Conservation (phyloP, 1,140 invertebrate genomes). For the Pantala flavescens region DNA sequence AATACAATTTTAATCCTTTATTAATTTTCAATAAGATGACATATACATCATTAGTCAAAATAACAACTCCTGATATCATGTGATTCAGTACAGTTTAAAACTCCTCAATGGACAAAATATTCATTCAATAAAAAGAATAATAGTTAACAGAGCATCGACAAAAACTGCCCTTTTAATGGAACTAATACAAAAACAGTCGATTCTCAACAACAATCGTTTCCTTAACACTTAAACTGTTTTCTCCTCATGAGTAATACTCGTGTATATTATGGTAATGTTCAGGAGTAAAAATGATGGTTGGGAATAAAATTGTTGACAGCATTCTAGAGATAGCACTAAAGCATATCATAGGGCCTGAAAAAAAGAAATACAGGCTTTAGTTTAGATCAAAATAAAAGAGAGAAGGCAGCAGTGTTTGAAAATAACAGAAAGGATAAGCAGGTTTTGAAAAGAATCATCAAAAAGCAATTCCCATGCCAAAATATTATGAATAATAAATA, state of each 20-base stretch:
- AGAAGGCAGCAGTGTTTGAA: background rate
- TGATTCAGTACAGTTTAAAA: background rate
- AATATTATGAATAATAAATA: background rate
- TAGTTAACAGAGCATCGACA: background rate
- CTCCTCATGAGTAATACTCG: background rate
- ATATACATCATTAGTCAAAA: background rate
- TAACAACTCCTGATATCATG: background rate
- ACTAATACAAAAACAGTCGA: background rate
- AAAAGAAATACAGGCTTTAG: constrained; percentile 12
- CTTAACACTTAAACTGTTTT: background rate
- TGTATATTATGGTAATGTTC: background rate
- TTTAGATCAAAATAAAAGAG: constrained; percentile 2
- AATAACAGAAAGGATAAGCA: constrained; percentile 11
- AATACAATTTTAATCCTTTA: constrained; percentile 5
- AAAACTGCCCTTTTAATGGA: background rate
- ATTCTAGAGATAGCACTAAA: constrained; percentile 2
- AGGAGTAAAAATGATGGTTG: constrained; percentile 2
- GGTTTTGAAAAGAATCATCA: constrained; percentile 8
- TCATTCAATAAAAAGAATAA: background rate
- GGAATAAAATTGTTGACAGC: constrained; percentile 9
- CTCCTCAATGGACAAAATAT: background rate
- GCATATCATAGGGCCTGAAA: constrained; percentile 11
- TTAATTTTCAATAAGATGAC: constrained; percentile 4
- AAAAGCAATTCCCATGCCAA: constrained; percentile 1
- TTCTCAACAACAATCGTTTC: background rate